Evolutionary conservation across 2,888 invertebrate genomes (phyloP).

Genomic region (Acanthosoma haemorrhoidale): DNA sequence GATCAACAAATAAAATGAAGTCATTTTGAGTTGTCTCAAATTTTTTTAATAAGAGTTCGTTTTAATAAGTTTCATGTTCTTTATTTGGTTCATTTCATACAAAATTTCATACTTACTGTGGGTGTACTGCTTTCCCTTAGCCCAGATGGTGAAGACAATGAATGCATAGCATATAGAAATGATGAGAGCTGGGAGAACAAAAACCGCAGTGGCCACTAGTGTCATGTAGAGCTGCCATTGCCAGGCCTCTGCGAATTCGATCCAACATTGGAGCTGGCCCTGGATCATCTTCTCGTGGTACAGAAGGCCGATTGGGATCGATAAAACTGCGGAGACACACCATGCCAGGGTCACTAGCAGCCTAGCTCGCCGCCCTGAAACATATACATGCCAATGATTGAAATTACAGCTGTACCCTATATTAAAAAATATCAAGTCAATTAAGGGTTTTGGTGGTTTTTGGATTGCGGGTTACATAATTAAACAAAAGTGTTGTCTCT

Average conservation of each 20-base stretch:
- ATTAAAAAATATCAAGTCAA: too few relatives aligned
- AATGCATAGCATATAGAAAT: conserved; percentile 52
- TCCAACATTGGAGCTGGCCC: conserved; percentile 50
- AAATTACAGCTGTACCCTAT: too few relatives aligned
- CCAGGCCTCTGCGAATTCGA: conserved; percentile 46
- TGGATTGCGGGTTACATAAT: too few relatives aligned
- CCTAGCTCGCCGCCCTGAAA: conserved; percentile 77
- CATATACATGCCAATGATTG: too few relatives aligned
- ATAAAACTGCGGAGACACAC: conserved; percentile 64
- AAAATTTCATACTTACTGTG: conserved; percentile 34
- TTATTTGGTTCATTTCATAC: too few relatives aligned
- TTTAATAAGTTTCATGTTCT: too few relatives aligned
- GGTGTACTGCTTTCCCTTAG: conserved; percentile 51
- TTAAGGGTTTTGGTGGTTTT: too few relatives aligned
- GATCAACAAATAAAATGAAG: too few relatives aligned
- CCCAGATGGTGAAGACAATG: conserved; percentile 54
- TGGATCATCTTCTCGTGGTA: conserved; percentile 71
- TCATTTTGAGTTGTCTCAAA: too few relatives aligned
- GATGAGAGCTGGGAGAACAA: conserved; percentile 52
- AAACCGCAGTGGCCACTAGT: conserved; percentile 49
- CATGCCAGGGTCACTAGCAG: conserved; percentile 74
- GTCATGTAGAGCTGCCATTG: conserved; percentile 53
- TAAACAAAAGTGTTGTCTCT: too few relatives aligned
- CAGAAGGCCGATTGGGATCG: conserved; percentile 47
- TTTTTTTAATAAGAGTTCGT: too few relatives aligned